Base-by-base conservation (phyloP, 2,113 vertebrate genomes). In the Saccopteryx leptura region DNA sequence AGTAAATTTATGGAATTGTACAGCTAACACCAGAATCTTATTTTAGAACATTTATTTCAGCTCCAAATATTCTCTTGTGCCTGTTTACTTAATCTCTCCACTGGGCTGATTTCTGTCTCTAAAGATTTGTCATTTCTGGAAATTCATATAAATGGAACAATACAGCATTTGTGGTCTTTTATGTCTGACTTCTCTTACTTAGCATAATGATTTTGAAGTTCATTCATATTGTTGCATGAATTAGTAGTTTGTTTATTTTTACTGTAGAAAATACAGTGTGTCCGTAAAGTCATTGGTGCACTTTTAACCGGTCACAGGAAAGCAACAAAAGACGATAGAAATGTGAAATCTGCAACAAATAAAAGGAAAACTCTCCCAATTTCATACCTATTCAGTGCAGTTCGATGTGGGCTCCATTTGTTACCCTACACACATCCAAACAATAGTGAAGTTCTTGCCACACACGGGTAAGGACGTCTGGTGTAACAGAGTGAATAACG, bases 191-290 rank as follows among this genome's bases (percentile, higher is more conserved):
- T 39, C 39, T 39, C 39, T 39, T 3, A 39, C 39, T 39, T 39
- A 39, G 39, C 39, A 39, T 39, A 39, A 39, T 39, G 39, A 39
- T 39, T 39, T 88, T 69, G 76, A 46, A 12, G 28, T 65, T 75
- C 9, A 39, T 72, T 26, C 23, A 61, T 85, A 33, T 48, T 85
- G 39, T 61, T 90, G 50, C 21, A 63, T 76, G 46, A 69, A 69
- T 96, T 72, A 76, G 17, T 52, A 46, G 83, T 88, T 88, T 39
- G 10, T 66, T 78, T 75, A 26, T 88, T 85, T 93, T 91, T 18
- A 48, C 61, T 72, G 65, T 15, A 54, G 39, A 80, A 52, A 74
- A 28, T 84, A 39, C 39, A 39, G 39, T 39, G 39, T 39, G 39
- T 39, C 39, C 39, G 3, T 39, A 39, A 39, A 39, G 39, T 39